Evolutionary conservation across 2,113 vertebrate genomes (phyloP).

Genomic region (Fulmarus glacialis): DNA sequence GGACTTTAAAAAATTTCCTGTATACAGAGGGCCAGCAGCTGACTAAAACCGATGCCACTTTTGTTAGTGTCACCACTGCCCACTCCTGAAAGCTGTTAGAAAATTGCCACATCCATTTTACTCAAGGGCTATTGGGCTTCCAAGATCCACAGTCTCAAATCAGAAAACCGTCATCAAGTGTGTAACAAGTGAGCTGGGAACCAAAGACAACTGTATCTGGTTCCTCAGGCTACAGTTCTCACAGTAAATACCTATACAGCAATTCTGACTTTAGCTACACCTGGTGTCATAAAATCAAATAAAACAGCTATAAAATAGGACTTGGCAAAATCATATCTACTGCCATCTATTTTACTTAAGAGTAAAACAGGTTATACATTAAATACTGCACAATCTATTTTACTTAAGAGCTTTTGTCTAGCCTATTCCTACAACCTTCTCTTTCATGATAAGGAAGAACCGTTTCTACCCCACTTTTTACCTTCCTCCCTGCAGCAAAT

Average conservation of each 20-base stretch:
- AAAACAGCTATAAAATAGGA: neutral
- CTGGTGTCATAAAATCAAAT: neutral
- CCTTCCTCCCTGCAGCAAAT: neutral
- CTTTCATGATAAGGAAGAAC: neutral
- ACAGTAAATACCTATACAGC: neutral
- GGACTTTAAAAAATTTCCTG: neutral
- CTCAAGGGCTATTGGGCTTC: neutral
- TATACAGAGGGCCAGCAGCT: neutral
- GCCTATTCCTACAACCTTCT: neutral
- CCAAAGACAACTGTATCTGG: neutral
- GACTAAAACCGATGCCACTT: neutral
- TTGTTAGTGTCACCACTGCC: neutral
- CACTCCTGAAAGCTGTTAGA: neutral
- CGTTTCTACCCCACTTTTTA: neutral
- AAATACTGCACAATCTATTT: neutral
- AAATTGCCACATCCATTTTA: neutral
- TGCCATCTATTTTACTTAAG: neutral
- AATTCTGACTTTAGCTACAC: neutral
- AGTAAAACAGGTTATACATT: neutral
- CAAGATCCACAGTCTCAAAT: neutral
- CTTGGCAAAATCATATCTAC: neutral
- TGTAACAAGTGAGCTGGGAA: neutral
- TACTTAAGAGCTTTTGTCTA: neutral
- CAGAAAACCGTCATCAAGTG: neutral
- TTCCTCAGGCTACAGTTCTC: neutral